Evolutionary conservation across 2,888 invertebrate species (phyloP), one percentile per base, ranked within the genome.

Genomic region (Tortrix viridana): DNA sequence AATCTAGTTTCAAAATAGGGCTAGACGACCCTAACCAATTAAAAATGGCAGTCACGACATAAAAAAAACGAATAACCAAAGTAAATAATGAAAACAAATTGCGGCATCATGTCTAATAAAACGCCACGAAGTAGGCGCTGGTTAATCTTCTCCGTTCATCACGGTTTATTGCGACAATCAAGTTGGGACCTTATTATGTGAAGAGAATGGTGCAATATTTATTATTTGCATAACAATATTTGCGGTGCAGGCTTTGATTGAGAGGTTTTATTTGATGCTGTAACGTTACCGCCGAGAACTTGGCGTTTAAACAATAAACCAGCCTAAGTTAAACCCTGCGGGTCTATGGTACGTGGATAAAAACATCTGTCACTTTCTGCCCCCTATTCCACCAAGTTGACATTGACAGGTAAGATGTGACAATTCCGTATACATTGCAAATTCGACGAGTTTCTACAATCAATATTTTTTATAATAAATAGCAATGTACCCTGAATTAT

Each of bases 131-230:
- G 43, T 41, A n/a, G 3, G 37, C n/a, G 32, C 46, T 32, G 26
- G 47, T 46, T 63, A 49, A 43, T 44, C 49, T 47, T 23, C 43
- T 57, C 61, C 41, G 64, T 61, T 64, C 64, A 66, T 67, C 70
- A 66, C 71, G 72, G 65, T 63, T 68, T 66, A 60, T 78, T 77
- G 65, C 73, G 71, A 71, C 68, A n/a, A 6, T 49, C 49, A 4
- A 32, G 18, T 18, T 50, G n/a, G 19, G 19, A 20, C 16, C 32
- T 14, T 50, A 32, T 20, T 14, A 16, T 16, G 26, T 37, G 47
- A 22, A 5, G 16, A 38, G n/a, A 37, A n/a, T 50, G 32, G 50
- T 37, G 50, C 7, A 50, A 50, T 32, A 5, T 37, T 19, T 18
- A 14, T 18, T 9, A 7, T 6, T 3, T 18, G 23, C 26, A 4